Evolutionary conservation across 2,888 invertebrate genomes (phyloP).

Genomic region (Slavum lentiscoides): DNA sequence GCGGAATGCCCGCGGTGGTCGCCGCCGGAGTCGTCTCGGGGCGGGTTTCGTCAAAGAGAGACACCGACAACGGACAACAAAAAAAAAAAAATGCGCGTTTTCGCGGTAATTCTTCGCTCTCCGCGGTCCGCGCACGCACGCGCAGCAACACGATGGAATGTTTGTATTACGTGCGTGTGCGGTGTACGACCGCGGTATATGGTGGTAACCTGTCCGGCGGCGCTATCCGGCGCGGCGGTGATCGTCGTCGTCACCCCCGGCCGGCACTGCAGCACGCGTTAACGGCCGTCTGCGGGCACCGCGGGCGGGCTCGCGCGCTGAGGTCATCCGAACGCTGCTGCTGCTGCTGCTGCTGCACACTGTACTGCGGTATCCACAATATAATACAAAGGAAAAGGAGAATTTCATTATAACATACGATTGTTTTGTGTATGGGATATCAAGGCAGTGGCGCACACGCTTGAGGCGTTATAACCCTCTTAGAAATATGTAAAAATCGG

Average conservation of each 20-base stretch:
- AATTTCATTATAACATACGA: no score
- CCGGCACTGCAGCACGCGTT: not conserved
- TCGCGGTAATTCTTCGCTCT: conserved; percentile 24
- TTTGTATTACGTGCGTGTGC: not conserved
- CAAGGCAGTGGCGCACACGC: no score
- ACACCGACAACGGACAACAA: no score
- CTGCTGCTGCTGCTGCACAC: no score
- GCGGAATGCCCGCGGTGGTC: conserved; percentile 27
- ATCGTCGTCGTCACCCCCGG: conserved; percentile 36
- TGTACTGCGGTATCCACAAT: no score
- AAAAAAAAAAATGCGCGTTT: conserved; percentile 15
- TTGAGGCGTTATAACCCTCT: no score
- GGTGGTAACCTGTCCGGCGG: conserved; percentile 31
- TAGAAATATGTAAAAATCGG: no score
- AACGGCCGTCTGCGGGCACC: no score
- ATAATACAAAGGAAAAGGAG: no score
- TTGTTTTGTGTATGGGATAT: no score
- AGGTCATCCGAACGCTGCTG: conserved; percentile 1
- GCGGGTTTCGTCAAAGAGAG: conserved; percentile 37
- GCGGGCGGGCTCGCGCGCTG: no score
- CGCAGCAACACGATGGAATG: conserved; percentile 2
- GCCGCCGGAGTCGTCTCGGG: not conserved
- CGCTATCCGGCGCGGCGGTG: conserved; percentile 43
- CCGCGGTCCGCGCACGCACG: not conserved
- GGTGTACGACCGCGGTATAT: conserved; percentile 1